Conservation (phyloP, 2,113 vertebrate genomes). For the Prunella fulvescens region DNA sequence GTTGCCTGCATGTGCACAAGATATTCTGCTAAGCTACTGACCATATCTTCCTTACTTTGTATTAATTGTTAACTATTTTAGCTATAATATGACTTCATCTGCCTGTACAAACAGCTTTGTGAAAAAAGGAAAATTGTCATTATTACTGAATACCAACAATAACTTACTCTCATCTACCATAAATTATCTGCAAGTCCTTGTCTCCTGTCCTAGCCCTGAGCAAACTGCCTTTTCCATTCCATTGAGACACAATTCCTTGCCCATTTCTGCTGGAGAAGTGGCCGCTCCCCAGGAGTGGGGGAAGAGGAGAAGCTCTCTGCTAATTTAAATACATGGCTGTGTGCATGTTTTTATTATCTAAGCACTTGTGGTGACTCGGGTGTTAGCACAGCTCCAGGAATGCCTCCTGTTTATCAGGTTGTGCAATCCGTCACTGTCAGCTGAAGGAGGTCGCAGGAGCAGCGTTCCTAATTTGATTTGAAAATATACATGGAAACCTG, state of each 20-base stretch:
- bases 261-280: not conserved
- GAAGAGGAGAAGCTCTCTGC: not conserved
- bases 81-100: not conserved
- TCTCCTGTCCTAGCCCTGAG: not conserved
- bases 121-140: not conserved
- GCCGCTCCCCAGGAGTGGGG: not conserved
- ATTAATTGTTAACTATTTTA: not conserved
- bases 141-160: not conserved
- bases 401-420: conserved; percentile 20
- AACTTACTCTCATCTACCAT: not conserved
- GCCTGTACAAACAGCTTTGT: not conserved
- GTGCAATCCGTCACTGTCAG: conserved; percentile 48
- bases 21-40: not conserved
- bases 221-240: not conserved
- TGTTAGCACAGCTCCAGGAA: conserved; percentile 6
- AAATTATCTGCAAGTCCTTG: not conserved
- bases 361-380: not conserved
- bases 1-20: not conserved
- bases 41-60: not conserved
- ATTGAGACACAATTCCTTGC: not conserved
- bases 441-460: conserved; percentile 29
- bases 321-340: not conserved
- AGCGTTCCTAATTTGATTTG: conserved; percentile 46
- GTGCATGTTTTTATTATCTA: not conserved
- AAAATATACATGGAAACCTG: conserved; percentile 55